Evolutionary conservation across 2,113 vertebrate genomes (phyloP), one percentile per base, ranked within the genome.

Genomic region (Mustelus asterias): DNA sequence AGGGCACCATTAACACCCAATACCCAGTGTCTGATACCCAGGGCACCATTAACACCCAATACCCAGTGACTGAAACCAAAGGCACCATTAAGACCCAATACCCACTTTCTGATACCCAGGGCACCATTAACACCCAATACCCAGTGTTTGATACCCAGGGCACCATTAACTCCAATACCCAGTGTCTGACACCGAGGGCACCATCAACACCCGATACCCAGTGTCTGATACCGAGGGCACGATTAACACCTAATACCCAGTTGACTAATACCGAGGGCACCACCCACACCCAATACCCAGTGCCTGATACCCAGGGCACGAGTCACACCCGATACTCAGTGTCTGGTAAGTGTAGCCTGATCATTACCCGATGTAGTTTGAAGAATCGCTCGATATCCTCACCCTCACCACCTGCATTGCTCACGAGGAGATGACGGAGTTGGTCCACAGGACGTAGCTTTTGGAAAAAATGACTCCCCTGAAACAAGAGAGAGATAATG

Each of bases 401-500:
- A 96, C 98, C 99, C 96, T 99, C 99, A 60, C 99, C 98, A 96
- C 99, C 98, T 18, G 97, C 97, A n/a, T 98, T 98, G 97, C 98
- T 99, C 89, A 99, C 98, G 96, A 99, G 98, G 63, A 99, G 98
- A 97, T 99, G 98, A 70, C 99, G 98, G 72, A 99, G 97, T 96
- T 99, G 99, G 96, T 99, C 99, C 0, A 99, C 99, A 0, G 99
- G 99, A 95, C 99, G 98, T 95, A 99, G 98, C 96, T 99, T 99
- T 96, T 99, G 98, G 97, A 99, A 99, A 97, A 99, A 99, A 96
- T 99, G 98, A 96, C 99, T 99, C 72, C 99, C 99, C 99, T 99
- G 60, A 24, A 78, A 54, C 0, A 24, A 9, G 22, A 37, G 24
- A 5, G 9, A 44, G 33, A 29, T 18, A 58, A 14, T 37, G 20